Conservation (phyloP, 2,888 invertebrate species). For the Drosophila colorata region DNA sequence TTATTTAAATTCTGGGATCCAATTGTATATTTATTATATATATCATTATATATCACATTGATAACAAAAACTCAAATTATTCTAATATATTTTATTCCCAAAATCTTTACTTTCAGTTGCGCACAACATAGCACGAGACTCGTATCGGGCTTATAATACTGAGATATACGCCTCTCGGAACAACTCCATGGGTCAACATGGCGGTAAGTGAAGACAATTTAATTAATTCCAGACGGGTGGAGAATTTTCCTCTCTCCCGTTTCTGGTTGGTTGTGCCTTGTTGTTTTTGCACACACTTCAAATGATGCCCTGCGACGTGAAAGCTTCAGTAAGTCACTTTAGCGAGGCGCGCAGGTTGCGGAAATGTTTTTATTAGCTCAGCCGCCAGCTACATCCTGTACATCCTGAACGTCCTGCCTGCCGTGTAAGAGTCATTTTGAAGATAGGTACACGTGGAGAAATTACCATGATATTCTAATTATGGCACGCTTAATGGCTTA, state of each 20-base stretch:
- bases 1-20: too few relatives aligned
- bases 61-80: too few relatives aligned
- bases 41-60: too few relatives aligned
- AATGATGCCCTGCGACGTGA: conserved; percentile 30
- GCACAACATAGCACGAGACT: conserved; percentile 55
- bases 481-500: too few relatives aligned
- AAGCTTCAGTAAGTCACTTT: conserved; percentile 36
- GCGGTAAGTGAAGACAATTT: conserved; percentile 59
- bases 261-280: conserved; percentile 38
- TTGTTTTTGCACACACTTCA: conserved; percentile 52
- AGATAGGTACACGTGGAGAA: conserved; percentile 10
- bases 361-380: conserved; percentile 53
- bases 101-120: conserved; percentile 52
- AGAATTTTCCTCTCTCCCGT: neutral
- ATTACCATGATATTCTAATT: too few relatives aligned
- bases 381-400: conserved; percentile 4
- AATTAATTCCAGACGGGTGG: conserved; percentile 32
- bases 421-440: conserved; percentile 10
- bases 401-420: conserved; percentile 8
- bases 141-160: conserved; percentile 53
- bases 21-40: too few relatives aligned
- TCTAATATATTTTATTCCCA: neutral
- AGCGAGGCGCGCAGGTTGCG: conserved; percentile 23
- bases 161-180: conserved; percentile 52
- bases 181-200: conserved; percentile 46